Evolutionary conservation across 30 jellyfish, hydroid and myxozoan genomes (phyloP).

Genomic region (Hydractinia echinata): DNA sequence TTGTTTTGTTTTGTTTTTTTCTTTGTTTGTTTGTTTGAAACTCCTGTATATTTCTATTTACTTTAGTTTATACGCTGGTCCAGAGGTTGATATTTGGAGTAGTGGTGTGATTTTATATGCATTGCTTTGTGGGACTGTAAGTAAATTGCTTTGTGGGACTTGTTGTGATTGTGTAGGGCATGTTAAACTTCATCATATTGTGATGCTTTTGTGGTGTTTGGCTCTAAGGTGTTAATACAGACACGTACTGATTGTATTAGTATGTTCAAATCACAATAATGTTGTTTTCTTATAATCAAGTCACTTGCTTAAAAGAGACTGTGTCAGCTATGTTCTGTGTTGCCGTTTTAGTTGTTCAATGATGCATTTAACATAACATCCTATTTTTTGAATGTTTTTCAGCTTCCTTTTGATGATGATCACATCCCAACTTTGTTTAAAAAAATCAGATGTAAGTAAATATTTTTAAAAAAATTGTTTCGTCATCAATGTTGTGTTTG

Average conservation of each 20-base stretch:
- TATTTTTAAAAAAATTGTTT: background rate
- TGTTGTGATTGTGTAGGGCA: background rate
- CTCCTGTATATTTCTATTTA: background rate
- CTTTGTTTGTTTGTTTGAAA: background rate
- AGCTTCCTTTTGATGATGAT: conserved; percentile 99
- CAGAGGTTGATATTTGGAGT: conserved; percentile 99
- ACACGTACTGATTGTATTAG: too few species aligned
- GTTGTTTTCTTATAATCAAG: background rate
- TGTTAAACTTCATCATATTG: too few species aligned
- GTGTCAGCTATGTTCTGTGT: too few species aligned
- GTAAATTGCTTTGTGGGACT: conserved; percentile 19
- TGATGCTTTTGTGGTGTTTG: background rate
- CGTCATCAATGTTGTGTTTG: background rate
- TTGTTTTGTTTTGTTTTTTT: too few species aligned
- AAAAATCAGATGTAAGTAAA: conserved; percentile 81
- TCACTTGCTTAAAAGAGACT: background rate
- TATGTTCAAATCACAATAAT: background rate
- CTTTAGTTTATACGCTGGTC: conserved; percentile 98
- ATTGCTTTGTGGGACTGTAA: conserved; percentile 96
- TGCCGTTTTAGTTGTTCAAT: too few species aligned
- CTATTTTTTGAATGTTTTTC: background rate
- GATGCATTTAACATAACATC: background rate
- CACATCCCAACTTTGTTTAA: conserved; percentile 97
- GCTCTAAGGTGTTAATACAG: too few species aligned
- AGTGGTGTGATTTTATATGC: conserved; percentile 98